Percentiles rank a stretch among this genome's conserved stretches.
phyloP scores from a whole-genome alignment of 2,113 vertebrate species.

The Callospermophilus lateralis region DNA sequence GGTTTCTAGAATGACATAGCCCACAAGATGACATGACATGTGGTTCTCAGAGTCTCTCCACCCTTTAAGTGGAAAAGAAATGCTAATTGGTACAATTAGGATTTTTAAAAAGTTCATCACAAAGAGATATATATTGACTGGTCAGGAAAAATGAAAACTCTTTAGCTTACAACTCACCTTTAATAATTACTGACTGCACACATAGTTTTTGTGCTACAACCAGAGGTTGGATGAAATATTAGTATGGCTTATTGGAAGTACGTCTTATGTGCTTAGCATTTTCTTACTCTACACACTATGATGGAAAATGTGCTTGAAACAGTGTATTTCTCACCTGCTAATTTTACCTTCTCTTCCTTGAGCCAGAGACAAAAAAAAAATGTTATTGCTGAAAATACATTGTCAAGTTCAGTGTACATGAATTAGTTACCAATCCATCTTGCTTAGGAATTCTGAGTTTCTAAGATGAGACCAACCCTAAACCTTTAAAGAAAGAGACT shows the following conservation, averaged over 20 bases:
- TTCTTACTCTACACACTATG: background rate
- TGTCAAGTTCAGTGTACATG: background rate
- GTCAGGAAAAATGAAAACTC: background rate
- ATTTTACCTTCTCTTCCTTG: background rate
- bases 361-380: background rate
- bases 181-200: background rate
- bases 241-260: background rate
- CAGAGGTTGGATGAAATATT: background rate
- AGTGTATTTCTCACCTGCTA: background rate
- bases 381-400: background rate
- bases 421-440: background rate
- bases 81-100: background rate
- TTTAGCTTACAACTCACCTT: background rate
- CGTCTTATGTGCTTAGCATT: background rate
- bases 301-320: background rate
- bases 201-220: background rate
- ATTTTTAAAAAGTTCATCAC: background rate
- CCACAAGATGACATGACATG: background rate
- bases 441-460: background rate
- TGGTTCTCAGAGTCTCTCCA: background rate
- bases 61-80: background rate
- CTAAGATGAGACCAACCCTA: background rate
- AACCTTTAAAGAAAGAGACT: background rate
- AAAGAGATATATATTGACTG: background rate
- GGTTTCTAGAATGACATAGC: background rate